Evolutionary conservation across 2,797 vertebrate genomes (phyloP).

Genomic region (Poecilia gillii): DNA sequence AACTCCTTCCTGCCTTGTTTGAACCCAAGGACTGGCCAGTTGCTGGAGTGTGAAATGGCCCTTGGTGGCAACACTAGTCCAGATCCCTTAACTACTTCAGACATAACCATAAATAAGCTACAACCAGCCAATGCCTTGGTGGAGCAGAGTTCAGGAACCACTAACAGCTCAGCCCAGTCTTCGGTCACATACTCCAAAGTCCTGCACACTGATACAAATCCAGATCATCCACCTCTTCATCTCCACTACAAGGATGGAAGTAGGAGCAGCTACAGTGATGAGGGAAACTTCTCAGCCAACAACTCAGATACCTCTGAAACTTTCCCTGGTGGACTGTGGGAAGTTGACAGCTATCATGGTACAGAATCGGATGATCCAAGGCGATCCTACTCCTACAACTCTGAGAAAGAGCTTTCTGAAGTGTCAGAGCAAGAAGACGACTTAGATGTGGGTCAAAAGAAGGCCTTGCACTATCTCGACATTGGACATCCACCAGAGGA

Average conservation of each 20-base stretch:
- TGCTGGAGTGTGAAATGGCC: conserved; percentile 46
- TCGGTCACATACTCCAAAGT: conserved; percentile 85
- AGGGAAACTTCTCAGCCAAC: conserved; percentile 79
- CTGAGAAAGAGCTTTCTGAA: conserved; percentile 87
- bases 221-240: conserved; percentile 43
- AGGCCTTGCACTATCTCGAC: conserved; percentile 82
- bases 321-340: conserved; percentile 80
- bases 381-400: conserved; percentile 79
- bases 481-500: conserved; percentile 70
- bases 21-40: conserved; percentile 8
- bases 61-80: conserved; percentile 42
- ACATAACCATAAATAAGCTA: conserved; percentile 1
- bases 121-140: conserved; percentile 1
- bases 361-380: conserved; percentile 67
- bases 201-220: conserved; percentile 57
- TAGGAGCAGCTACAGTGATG: conserved; percentile 75
- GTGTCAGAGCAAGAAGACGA: conserved; percentile 79
- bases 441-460: conserved; percentile 43
- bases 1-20: conserved; percentile 20
- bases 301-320: conserved; percentile 80
- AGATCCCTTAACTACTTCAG: conserved; percentile 34
- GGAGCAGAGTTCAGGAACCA: conserved; percentile 29
- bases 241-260: conserved; percentile 59
- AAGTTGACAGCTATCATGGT: conserved; percentile 70
- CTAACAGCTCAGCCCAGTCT: conserved; percentile 64